Evolutionary conservation across 2,797 vertebrate species (phyloP).

Genomic region (Xerus rutilus): DNA sequence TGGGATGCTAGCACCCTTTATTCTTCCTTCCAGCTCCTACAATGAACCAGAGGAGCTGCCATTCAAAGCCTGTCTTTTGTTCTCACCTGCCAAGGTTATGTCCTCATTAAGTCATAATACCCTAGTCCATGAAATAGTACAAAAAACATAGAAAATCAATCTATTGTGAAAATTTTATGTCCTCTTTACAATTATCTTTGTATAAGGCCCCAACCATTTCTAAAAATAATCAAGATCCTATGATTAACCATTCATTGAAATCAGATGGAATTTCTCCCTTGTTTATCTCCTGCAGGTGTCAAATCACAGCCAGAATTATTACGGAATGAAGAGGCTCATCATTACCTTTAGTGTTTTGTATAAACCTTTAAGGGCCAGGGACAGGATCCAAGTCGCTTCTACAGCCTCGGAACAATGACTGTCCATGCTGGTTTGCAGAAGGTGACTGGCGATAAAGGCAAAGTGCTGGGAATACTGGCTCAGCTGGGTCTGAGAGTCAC

Average conservation of each 20-base stretch:
- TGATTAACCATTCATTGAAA: constrained; percentile 10
- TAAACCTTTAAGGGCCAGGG: constrained; percentile 96
- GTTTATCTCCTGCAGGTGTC: neutral
- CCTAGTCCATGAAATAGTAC: neutral
- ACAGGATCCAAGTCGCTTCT: constrained; percentile 98
- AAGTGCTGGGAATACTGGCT: constrained; percentile 95
- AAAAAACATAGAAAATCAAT: constrained; percentile 38
- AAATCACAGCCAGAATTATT: neutral
- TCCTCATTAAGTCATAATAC: neutral
- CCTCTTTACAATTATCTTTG: constrained; percentile 4
- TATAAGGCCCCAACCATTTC: neutral
- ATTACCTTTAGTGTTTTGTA: constrained; percentile 94
- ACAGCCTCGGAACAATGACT: constrained; percentile 93
- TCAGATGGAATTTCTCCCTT: constrained; percentile 27
- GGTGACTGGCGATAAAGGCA: constrained; percentile 94
- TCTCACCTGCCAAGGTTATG: neutral
- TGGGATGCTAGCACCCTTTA: neutral
- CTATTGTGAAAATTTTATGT: constrained; percentile 44
- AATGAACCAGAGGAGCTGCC: neutral
- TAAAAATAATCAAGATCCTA: constrained; percentile 39
- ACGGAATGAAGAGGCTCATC: neutral
- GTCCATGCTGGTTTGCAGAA: constrained; percentile 93
- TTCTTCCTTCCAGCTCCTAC: neutral
- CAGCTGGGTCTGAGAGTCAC: constrained; percentile 87
- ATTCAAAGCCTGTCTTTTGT: neutral